phyloP scores from a whole-genome alignment of 2,888 invertebrate species.

The Nomada flava region DNA sequence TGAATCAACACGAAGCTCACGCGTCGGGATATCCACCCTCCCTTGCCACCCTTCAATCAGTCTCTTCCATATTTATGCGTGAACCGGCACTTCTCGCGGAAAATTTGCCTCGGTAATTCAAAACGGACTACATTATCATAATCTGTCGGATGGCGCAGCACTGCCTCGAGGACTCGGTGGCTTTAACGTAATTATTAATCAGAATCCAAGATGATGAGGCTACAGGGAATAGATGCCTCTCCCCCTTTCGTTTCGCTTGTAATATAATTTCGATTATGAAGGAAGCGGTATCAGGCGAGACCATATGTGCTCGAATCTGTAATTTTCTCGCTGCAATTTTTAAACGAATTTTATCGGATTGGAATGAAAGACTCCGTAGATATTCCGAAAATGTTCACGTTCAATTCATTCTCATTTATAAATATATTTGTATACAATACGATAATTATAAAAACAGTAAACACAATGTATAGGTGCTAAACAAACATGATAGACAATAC shows the following conservation, averaged over 20 bases:
- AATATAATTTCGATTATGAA: constrained; percentile 47
- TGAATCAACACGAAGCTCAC: constrained; percentile 59
- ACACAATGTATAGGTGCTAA: no score
- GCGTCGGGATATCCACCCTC: constrained; percentile 48
- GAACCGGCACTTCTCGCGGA: constrained; percentile 63
- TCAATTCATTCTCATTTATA: no score
- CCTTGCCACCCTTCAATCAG: constrained; percentile 75
- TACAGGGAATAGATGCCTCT: constrained; percentile 38
- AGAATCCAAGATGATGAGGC: constrained; percentile 59
- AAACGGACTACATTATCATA: constrained; percentile 79
- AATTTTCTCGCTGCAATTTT: not conserved
- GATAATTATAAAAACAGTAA: no score
- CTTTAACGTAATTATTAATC: constrained; percentile 74
- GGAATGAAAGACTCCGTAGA: no score
- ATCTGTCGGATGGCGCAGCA: constrained; percentile 72
- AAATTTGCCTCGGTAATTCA: constrained; percentile 76
- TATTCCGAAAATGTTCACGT: no score
- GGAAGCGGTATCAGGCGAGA: not conserved
- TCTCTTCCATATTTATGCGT: constrained; percentile 78
- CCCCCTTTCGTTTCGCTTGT: constrained; percentile 12
- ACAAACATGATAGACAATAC: no score
- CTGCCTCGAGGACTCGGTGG: constrained; percentile 55
- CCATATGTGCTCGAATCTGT: constrained; percentile 9
- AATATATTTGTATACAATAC: no score
- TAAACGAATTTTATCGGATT: not conserved